Percentiles rank a stretch among this genome's conserved stretches.
These are phyloP conservation scores for Yponomeuta sedellus DNA, from an alignment of 2,888 invertebrate species.

Conservation along the genomic window DNA sequence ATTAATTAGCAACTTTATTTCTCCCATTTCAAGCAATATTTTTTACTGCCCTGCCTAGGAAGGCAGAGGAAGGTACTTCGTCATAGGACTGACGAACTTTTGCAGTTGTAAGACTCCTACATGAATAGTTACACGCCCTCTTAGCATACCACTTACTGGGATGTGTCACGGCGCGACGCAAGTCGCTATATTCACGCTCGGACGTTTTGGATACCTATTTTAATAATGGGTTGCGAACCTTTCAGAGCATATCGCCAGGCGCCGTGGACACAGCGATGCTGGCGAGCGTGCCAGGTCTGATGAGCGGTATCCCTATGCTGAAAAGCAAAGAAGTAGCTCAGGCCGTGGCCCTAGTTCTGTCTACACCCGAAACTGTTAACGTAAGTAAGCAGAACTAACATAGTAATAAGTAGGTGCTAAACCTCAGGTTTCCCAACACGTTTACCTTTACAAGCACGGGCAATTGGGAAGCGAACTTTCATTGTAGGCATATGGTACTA, in stretches of 20 bases:
- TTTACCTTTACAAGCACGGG: too few relatives aligned
- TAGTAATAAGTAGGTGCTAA: too few relatives aligned
- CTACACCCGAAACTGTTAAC: conserved; percentile 32
- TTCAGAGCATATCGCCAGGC: conserved; percentile 19
- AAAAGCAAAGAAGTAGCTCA: conserved; percentile 31
- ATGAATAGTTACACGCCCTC: too few relatives aligned
- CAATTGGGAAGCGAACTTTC: too few relatives aligned
- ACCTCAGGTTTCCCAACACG: too few relatives aligned
- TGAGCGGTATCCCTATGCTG: conserved; percentile 31
- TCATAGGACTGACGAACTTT: neutral
- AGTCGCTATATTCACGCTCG: too few relatives aligned
- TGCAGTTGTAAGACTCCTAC: too few relatives aligned
- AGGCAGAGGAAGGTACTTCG: too few relatives aligned
- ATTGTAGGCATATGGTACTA: too few relatives aligned
- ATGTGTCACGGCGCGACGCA: too few relatives aligned
- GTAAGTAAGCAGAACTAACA: conserved; percentile 21
- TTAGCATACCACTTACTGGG: too few relatives aligned
- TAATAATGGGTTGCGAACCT: neutral
- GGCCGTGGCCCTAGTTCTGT: conserved; percentile 32
- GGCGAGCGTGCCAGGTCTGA: conserved; percentile 18
- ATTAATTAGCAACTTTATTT: neutral
- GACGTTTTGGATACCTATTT: too few relatives aligned
- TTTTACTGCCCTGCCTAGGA: neutral
- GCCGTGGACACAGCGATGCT: conserved; percentile 18
- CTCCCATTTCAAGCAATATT: neutral